Conservation (phyloP, 2,888 invertebrate genomes). For the Alcis repandata region DNA sequence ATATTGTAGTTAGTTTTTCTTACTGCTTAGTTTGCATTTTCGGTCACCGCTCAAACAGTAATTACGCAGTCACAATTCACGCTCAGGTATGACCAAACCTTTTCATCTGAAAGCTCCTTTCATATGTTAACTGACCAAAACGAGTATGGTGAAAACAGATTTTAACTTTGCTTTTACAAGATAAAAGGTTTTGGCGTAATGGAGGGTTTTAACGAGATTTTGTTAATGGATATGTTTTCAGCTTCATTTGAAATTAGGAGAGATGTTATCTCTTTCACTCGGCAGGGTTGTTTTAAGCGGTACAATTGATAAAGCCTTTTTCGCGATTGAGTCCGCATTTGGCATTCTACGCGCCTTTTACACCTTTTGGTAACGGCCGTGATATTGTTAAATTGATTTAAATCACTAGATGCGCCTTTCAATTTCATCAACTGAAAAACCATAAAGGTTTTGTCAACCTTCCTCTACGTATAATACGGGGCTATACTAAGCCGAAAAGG, state of each 20-base stretch:
- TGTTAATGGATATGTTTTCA: conserved; percentile 15
- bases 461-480: no score
- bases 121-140: conserved; percentile 34
- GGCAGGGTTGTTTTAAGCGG: no score
- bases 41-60: not conserved
- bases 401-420: no score
- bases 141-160: conserved; percentile 24
- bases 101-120: conserved; percentile 32
- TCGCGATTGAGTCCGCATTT: no score
- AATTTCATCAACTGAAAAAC: no score
- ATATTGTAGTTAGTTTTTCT: no score
- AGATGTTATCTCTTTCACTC: conserved; percentile 3
- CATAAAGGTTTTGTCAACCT: no score
- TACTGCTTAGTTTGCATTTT: not conserved
- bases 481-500: no score
- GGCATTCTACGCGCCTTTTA: no score
- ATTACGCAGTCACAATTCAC: not conserved
- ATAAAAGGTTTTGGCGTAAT: conserved; percentile 22
- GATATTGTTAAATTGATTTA: no score
- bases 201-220: conserved; percentile 21
- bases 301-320: no score
- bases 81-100: conserved; percentile 16
- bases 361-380: no score
- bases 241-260: conserved; percentile 1
- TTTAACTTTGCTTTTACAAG: conserved; percentile 28